Base-by-base conservation (phyloP, 2,888 invertebrate species). In the Himalopsyche kuldschensis region DNA sequence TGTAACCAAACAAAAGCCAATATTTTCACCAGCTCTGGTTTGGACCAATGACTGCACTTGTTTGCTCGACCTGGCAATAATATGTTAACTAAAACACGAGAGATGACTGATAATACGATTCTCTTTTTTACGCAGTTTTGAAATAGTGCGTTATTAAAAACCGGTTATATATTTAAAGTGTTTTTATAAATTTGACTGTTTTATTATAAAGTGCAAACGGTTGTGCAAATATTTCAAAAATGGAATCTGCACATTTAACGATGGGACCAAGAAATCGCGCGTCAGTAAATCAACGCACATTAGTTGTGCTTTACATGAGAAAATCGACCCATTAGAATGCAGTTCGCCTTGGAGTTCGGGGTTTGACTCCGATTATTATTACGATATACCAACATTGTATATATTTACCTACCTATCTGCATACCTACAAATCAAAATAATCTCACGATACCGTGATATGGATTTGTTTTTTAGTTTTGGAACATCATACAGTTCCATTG, bases 261-360 rank as follows among this genome's bases (percentile, higher is more conserved):
- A 3, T 41, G 41, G 41, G 3, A 15, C 15, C 1, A 41, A 2
- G 15, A 41, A 41, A 41, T 15, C 1, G 11, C 6, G 2, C 41
- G 15, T 41, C 15, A 15, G 15, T 41, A 41, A 55, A 55, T 55
- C 55, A 55, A n/a, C 55, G n/a, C 55, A 20, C 55, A 8, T 55
- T 20, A 20, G 24, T 24, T 8, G 6, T 10, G 55, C 55, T 55
- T 24, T 55, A 55, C 20, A 48, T 55, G 55, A 55, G 55, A 55
- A 55, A 55, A 55, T 55, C 55, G 55, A 55, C 55, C 55, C 24
- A 55, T 55, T 80, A 83, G 82, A 83, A 83, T 83, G 82, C 82
- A 41, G 82, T 80, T 83, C 17, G 75, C 82, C 82, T 83, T 83
- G 82, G 75, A 24, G 48, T 32, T 82, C 79, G 80, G 82, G 82